Conservation (phyloP, 2,797 vertebrate species). For the Catamblyrhynchus diadema region DNA sequence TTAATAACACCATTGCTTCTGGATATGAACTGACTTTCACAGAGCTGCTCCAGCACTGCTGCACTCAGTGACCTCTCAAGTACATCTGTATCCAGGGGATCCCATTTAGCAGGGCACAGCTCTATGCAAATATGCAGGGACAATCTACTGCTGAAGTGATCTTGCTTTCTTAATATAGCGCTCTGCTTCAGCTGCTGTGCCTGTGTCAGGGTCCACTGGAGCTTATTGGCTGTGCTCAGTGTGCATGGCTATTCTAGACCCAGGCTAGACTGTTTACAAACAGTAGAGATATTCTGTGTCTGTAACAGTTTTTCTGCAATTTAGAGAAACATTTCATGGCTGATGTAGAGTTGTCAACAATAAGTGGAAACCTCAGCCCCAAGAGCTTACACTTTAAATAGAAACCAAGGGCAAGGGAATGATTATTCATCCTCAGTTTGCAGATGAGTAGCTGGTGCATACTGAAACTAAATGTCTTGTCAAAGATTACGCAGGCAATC, state of each 20-base stretch:
- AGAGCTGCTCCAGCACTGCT: background rate
- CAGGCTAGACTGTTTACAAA: constrained; percentile 17
- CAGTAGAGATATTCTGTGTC: background rate
- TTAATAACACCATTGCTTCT: background rate
- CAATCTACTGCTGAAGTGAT: background rate
- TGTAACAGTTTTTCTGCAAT: constrained; percentile 9
- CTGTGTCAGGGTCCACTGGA: background rate
- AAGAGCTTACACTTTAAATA: constrained; percentile 44
- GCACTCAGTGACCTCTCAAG: background rate
- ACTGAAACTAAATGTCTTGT: background rate
- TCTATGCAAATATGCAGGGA: background rate
- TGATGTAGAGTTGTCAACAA: constrained; percentile 18
- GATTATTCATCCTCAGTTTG: constrained; percentile 29
- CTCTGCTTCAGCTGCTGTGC: background rate
- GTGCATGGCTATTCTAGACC: background rate
- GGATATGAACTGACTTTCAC: background rate
- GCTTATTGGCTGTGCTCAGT: background rate
- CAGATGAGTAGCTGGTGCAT: constrained; percentile 36
- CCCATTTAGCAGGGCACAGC: background rate
- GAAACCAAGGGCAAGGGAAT: constrained; percentile 40
- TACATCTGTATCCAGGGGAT: background rate
- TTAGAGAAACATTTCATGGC: constrained; percentile 3
- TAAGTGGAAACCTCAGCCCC: constrained; percentile 25
- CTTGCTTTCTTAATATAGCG: background rate
- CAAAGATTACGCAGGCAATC: background rate